Base-by-base conservation (phyloP, 2,113 vertebrate genomes). In the Scomber japonicus region DNA sequence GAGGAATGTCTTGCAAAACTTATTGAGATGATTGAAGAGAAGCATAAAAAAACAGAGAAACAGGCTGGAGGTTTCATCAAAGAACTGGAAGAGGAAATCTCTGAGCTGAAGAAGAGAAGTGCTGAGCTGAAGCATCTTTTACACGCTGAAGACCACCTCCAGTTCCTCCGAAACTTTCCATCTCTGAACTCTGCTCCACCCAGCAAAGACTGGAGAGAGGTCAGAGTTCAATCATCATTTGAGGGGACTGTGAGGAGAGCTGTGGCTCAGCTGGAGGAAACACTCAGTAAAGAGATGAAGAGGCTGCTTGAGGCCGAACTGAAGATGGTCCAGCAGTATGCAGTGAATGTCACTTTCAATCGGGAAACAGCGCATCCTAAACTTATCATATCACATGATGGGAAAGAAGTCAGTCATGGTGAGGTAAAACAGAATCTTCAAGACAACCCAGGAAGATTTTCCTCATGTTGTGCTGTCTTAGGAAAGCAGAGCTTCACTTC, bases 221-320 rank as follows among this genome's bases (percentile, higher is more conserved):
- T 40, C 35, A 40, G 35, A 40, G 7, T 40, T 40, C 35, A 40
- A 8, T 40, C 35, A 40, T 40, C 35, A 40, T 1, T 9, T 40
- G 35, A 40, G 35, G 35, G 35, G 35, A 40, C 35, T 40, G 8
- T 40, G 48, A 69, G 11, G 63, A 80, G 14, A 59, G 73, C 15
- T 35, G 17, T 77, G 66, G 31, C 16, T 63, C 66, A 62, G 66
- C 66, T 70, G 66, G 49, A 54, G 24, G 50, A 71, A 16, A 48
- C 49, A 7, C 66, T 70, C 61, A 31, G 7, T 5, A 19, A 56
- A 56, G 67, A 66, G 24, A 56, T 35, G 9, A 21, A 45, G 57
- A 24, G 8, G n/a, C 9, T 44, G 19, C 4, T 7, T 40, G 35
- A 40, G 35, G 12, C 3, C 11, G 60, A 64, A 9, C 6, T 53